phyloP scores from a whole-genome alignment of 2,888 invertebrate species.

The Crioceris asparagi region DNA sequence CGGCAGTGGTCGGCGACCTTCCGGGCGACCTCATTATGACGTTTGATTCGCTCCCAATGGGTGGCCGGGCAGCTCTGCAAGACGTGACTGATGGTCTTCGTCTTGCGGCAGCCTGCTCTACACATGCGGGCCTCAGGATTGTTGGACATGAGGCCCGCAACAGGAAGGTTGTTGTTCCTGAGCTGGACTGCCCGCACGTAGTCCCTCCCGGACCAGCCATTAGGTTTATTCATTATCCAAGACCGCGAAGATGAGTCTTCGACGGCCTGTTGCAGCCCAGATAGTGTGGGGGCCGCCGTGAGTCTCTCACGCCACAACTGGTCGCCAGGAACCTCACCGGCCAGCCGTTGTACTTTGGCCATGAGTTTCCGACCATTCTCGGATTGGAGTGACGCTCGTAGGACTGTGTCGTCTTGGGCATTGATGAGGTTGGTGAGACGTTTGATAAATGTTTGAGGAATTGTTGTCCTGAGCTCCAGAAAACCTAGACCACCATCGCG shows the following conservation, averaged over 20 bases:
- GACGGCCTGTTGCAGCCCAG: not conserved
- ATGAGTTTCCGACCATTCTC: not conserved
- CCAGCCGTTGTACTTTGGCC: constrained; percentile 5
- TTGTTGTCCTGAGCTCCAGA: constrained; percentile 11
- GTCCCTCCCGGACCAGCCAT: constrained; percentile 14
- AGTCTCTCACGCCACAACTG: constrained; percentile 4
- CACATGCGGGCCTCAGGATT: constrained; percentile 8
- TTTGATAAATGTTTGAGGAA: constrained; percentile 3
- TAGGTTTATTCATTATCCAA: constrained; percentile 8
- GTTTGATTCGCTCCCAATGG: constrained; percentile 9
- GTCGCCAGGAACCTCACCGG: constrained; percentile 6
- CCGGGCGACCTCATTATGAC: constrained; percentile 14
- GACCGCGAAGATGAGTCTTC: constrained; percentile 1
- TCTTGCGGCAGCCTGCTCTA: constrained; percentile 13
- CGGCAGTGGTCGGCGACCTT: constrained; percentile 5
- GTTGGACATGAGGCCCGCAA: constrained; percentile 6
- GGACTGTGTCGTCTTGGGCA: constrained; percentile 9
- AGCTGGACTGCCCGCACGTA: constrained; percentile 16
- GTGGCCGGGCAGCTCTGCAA: constrained; percentile 13
- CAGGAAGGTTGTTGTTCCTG: constrained; percentile 8
- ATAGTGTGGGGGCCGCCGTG: not conserved
- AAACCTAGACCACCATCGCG: constrained; percentile 24
- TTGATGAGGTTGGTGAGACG: constrained; percentile 10
- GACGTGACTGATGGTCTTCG: constrained; percentile 12
- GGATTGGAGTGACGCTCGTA: constrained; percentile 8